These are phyloP conservation scores for Cheilinus undulatus DNA, from an alignment of 2,113 vertebrate species.

Conservation along the genomic window DNA sequence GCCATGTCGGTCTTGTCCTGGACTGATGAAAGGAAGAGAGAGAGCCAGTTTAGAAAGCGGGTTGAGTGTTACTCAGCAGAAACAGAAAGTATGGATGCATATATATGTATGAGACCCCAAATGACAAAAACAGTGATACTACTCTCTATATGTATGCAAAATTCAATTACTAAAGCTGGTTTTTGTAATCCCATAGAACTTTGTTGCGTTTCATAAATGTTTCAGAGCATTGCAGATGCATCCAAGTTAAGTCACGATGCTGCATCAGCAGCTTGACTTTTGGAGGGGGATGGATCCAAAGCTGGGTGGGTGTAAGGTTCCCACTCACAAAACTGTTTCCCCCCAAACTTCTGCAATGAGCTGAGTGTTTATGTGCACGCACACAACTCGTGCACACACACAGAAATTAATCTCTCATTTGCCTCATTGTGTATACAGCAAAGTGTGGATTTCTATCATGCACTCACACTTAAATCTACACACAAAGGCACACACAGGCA, in stretches of 20 bases:
- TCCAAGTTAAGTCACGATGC: slow-evolving; percentile 62
- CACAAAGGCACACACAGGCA: slow-evolving; percentile 43
- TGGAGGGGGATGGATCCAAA: slow-evolving; percentile 35
- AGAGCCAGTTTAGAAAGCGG: slow-evolving; percentile 3
- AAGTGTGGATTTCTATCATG: background rate
- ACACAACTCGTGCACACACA: background rate
- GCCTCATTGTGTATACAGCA: background rate
- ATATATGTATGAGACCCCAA: background rate
- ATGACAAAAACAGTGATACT: background rate
- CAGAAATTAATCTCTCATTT: slow-evolving; percentile 17
- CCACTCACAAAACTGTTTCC: slow-evolving; percentile 51
- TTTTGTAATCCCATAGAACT: slow-evolving; percentile 50
- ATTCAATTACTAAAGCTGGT: slow-evolving; percentile 35
- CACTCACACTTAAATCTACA: slow-evolving; percentile 17
- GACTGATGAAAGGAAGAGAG: slow-evolving; percentile 60
- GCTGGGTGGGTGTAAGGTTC: slow-evolving; percentile 52
- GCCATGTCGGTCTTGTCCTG: slow-evolving; percentile 92
- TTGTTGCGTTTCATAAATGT: slow-evolving; percentile 67
- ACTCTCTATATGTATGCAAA: background rate
- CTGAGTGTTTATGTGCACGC: slow-evolving; percentile 5
- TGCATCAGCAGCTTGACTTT: slow-evolving; percentile 64
- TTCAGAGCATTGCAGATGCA: slow-evolving; percentile 64
- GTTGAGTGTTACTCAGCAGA: slow-evolving; percentile 1
- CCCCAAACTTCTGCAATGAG: slow-evolving; percentile 43
- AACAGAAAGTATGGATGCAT: background rate